These are phyloP conservation scores for Thryonomys swinderianus DNA, from an alignment of 2,113 vertebrate species.

Conservation along the genomic window DNA sequence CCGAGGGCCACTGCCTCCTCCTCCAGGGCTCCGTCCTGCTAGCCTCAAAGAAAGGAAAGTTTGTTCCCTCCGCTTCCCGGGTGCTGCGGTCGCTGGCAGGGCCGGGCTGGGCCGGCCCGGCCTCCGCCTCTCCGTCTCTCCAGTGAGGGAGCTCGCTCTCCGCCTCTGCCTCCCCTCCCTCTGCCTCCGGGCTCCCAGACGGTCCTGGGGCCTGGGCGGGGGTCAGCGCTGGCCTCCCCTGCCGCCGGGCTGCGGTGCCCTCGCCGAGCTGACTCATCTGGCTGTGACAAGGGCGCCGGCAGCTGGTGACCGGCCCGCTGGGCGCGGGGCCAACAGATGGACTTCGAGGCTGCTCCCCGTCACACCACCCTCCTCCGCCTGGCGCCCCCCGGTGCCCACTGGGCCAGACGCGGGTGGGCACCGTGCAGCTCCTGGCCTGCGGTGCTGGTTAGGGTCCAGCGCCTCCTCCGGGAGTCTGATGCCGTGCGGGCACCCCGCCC, in stretches of 20 bases:
- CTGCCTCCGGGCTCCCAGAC: conserved; percentile 8
- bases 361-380: background rate
- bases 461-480: background rate
- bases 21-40: background rate
- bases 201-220: conserved; percentile 3
- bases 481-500: background rate
- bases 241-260: conserved; percentile 13
- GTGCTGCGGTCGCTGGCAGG: background rate
- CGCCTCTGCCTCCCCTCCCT: background rate
- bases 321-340: conserved; percentile 94
- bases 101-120: background rate
- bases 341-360: conserved; percentile 86
- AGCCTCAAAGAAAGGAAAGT: background rate
- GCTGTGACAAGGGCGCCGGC: conserved; percentile 90
- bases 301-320: conserved; percentile 92
- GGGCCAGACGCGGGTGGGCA: background rate
- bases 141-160: background rate
- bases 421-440: background rate
- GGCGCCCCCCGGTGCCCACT: background rate
- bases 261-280: conserved; percentile 83
- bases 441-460: background rate
- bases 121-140: conserved; percentile 16
- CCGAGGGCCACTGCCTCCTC: background rate
- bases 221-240: conserved; percentile 26
- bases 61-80: background rate